Conservation (phyloP, 2,797 vertebrate species). For the Enteromius treurensis region DNA sequence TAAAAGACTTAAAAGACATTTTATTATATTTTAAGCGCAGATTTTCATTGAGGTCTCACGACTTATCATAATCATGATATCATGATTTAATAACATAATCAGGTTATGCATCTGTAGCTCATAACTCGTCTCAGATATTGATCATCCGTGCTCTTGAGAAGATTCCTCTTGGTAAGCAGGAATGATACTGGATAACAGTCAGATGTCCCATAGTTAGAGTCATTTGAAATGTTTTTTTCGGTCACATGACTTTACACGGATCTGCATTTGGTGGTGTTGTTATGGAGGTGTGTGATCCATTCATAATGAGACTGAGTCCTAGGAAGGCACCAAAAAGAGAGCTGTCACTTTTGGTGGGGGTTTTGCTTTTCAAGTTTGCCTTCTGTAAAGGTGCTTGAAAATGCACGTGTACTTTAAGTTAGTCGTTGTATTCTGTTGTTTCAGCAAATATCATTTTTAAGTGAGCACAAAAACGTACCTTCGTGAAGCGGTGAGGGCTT, state of each 20-base stretch:
- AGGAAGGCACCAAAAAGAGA: slow-evolving; percentile 79
- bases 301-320: slow-evolving; percentile 74
- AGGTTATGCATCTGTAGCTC: neutral
- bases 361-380: slow-evolving; percentile 59
- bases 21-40: neutral
- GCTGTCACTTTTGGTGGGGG: slow-evolving; percentile 63
- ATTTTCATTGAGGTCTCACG: neutral
- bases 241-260: slow-evolving; percentile 80
- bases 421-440: neutral
- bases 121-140: neutral
- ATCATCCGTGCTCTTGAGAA: neutral
- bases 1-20: too few species aligned
- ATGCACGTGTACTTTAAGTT: neutral
- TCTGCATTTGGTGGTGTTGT: slow-evolving; percentile 54
- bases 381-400: slow-evolving; percentile 61
- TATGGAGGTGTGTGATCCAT: slow-evolving; percentile 54
- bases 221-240: neutral
- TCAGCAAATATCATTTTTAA: neutral
- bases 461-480: slow-evolving; percentile 62
- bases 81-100: neutral
- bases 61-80: neutral
- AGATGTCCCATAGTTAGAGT: neutral
- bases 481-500: slow-evolving; percentile 76
- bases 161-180: neutral
- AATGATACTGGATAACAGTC: neutral